A percentile compares a stretch with the other conserved stretches of the same genome.
phyloP scores from a whole-genome alignment of 2,888 invertebrate genomes.

The Tenodera sinensis region DNA sequence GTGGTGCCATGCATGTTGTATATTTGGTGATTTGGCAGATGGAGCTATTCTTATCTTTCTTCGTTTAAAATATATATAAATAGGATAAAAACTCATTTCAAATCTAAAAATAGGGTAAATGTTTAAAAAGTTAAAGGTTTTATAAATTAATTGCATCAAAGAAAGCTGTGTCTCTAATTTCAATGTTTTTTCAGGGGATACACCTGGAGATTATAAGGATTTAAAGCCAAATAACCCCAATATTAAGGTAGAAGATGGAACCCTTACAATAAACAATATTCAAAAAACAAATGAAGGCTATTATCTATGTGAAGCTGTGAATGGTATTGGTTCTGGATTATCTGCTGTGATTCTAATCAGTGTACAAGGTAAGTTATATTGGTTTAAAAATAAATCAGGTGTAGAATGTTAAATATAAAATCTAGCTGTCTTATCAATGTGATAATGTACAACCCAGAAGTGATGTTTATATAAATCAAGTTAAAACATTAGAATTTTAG shows the following conservation, averaged over 20 bases:
- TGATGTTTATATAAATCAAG: no score
- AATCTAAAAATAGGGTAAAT: neutral
- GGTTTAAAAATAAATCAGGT: neutral
- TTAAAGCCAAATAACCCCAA: constrained; percentile 85
- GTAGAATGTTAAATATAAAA: neutral
- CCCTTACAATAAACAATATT: constrained; percentile 83
- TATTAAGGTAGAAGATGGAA: constrained; percentile 92
- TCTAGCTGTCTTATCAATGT: no score
- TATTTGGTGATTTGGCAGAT: no score
- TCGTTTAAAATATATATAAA: neutral
- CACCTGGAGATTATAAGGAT: constrained; percentile 90
- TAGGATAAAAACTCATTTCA: neutral
- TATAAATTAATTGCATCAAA: neutral
- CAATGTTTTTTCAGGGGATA: constrained; percentile 61
- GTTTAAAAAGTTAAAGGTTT: neutral
- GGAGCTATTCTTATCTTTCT: neutral
- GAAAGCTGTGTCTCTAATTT: neutral
- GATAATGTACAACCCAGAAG: no score
- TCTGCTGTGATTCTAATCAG: constrained; percentile 92
- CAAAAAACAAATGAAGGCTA: constrained; percentile 92
- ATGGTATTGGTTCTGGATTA: constrained; percentile 91
- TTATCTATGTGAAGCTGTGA: constrained; percentile 93
- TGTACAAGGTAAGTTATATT: constrained; percentile 72
- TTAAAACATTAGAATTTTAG: no score
- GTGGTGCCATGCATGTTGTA: no score